Evolutionary conservation across 2,113 vertebrate species (phyloP).

Genomic region (Brienomyrus longianalis): DNA sequence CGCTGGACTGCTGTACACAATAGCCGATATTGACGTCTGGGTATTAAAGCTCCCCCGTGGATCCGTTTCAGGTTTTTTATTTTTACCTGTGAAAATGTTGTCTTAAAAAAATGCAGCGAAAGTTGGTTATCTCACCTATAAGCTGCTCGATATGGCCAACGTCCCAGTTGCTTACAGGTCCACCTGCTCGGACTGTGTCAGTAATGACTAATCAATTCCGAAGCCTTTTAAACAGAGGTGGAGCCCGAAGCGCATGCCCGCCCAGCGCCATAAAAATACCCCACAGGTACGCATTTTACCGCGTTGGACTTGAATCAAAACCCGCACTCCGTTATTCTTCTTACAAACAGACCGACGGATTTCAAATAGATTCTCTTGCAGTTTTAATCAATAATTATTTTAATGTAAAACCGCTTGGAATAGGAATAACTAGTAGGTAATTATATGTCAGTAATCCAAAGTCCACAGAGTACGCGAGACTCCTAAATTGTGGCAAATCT

Average conservation of each 20-base stretch:
- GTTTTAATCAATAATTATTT: not conserved
- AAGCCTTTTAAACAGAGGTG: not conserved
- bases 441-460: not conserved
- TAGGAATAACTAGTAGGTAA: not conserved
- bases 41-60: not conserved
- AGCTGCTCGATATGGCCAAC: not conserved
- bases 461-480: not conserved
- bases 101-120: not conserved
- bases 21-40: not conserved
- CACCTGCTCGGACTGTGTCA: constrained; percentile 1
- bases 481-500: not conserved
- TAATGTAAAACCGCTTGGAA: not conserved
- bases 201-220: not conserved
- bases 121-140: not conserved
- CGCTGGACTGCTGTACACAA: not conserved
- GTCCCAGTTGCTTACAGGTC: not conserved
- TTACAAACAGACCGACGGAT: not conserved
- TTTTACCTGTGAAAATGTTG: not conserved
- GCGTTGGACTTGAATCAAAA: not conserved
- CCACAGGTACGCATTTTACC: not conserved
- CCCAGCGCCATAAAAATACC: not conserved
- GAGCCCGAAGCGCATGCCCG: not conserved
- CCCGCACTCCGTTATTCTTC: not conserved
- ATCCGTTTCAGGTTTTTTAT: not conserved
- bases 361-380: not conserved